Conservation (phyloP, 2,888 invertebrate species). For the Fabriciana adippe region DNA sequence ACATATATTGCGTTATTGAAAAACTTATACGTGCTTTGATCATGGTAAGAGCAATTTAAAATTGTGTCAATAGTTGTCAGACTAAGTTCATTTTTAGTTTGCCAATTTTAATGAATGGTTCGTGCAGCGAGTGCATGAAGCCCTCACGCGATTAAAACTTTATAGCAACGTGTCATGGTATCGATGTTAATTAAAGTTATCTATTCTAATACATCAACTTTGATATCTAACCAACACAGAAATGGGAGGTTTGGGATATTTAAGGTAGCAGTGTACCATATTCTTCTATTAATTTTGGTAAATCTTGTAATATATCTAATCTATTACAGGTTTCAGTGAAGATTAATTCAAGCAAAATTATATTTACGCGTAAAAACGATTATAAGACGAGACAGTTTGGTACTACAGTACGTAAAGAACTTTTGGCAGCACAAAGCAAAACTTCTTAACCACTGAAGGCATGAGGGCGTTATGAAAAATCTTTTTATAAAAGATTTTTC, state of each 20-base stretch:
- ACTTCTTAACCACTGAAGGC: neutral
- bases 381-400: neutral
- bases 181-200: conserved; percentile 22
- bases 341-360: too few relatives aligned
- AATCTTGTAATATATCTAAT: too few relatives aligned
- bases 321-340: too few relatives aligned
- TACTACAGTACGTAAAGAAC: neutral
- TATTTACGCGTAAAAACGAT: neutral
- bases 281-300: too few relatives aligned
- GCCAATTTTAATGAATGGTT: conserved; percentile 17
- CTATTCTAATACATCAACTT: conserved; percentile 11
- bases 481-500: neutral
- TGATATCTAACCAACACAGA: conserved; percentile 8
- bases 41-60: neutral
- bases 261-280: neutral
- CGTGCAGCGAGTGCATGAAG: conserved; percentile 18
- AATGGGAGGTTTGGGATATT: neutral
- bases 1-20: too few relatives aligned
- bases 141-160: conserved; percentile 21
- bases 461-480: neutral
- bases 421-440: neutral
- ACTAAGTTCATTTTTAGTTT: conserved; percentile 7
- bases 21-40: too few relatives aligned
- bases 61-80: neutral
- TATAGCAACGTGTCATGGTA: conserved; percentile 21